Evolutionary conservation across 2,113 vertebrate genomes (phyloP).

Genomic region (Odocoileus virginianus): DNA sequence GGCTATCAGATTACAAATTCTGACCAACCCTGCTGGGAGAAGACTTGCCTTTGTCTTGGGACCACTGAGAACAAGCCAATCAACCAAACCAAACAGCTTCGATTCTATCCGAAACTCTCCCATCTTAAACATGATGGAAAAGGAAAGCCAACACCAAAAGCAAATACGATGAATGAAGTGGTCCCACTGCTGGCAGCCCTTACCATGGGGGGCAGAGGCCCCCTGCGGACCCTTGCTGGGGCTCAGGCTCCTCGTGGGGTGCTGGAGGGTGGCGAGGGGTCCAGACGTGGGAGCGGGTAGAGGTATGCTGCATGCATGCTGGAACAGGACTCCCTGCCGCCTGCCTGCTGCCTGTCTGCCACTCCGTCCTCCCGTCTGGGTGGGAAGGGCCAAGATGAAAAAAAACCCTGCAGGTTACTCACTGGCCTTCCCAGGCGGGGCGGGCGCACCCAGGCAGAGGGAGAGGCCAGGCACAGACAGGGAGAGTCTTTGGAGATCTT

Average conservation of each 20-base stretch:
- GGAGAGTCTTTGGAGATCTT: constrained; percentile 49
- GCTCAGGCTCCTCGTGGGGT: constrained; percentile 6
- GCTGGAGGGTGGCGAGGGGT: constrained; percentile 5
- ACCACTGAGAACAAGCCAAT: not conserved
- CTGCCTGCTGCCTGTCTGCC: constrained; percentile 71
- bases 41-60: constrained; percentile 41
- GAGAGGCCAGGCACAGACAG: constrained; percentile 13
- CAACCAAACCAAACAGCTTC: constrained; percentile 28
- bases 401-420: constrained; percentile 77
- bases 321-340: constrained; percentile 65
- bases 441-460: constrained; percentile 75
- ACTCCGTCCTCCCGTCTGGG: constrained; percentile 66
- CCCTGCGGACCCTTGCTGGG: not conserved
- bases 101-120: not conserved
- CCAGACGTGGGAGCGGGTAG: constrained; percentile 16
- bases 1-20: constrained; percentile 36
- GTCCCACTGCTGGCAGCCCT: not conserved
- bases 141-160: not conserved
- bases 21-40: not conserved
- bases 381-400: constrained; percentile 73
- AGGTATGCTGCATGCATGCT: constrained; percentile 68
- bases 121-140: not conserved
- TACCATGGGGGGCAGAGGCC: not conserved
- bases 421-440: constrained; percentile 68
- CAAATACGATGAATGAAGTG: not conserved